Evolutionary conservation across 1,140 invertebrate genomes (phyloP).

Genomic region (Andricus grossulariae): DNA sequence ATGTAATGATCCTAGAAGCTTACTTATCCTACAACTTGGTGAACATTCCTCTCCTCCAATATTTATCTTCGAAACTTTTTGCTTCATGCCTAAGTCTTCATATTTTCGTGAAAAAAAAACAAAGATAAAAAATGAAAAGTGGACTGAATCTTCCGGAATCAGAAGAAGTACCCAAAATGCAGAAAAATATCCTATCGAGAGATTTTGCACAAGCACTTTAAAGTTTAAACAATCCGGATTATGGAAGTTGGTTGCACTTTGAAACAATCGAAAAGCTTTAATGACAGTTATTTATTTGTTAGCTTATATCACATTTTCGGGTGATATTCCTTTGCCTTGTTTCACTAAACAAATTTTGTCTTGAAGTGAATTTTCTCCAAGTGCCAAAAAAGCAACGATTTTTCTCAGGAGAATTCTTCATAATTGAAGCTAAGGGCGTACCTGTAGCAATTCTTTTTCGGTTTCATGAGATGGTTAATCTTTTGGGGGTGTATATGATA

Average conservation of each 20-base stretch:
- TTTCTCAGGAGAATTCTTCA: background rate
- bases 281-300: background rate
- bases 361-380: background rate
- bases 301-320: background rate
- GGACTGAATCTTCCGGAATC: background rate
- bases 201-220: background rate
- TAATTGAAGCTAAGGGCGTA: background rate
- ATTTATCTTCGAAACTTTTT: background rate
- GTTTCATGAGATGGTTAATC: background rate
- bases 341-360: background rate
- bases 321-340: background rate
- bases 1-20: background rate
- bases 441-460: background rate
- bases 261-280: background rate
- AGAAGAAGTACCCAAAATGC: background rate
- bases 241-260: background rate
- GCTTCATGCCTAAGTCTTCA: slow-evolving; percentile 4
- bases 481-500: background rate
- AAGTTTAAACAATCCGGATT: background rate
- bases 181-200: background rate
- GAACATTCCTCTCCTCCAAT: background rate
- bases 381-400: background rate
- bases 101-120: background rate
- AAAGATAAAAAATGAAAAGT: background rate
- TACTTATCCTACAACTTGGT: background rate